phyloP scores from a whole-genome alignment of 2,797 vertebrate species.

The Pseudocheirus occidentalis region DNA sequence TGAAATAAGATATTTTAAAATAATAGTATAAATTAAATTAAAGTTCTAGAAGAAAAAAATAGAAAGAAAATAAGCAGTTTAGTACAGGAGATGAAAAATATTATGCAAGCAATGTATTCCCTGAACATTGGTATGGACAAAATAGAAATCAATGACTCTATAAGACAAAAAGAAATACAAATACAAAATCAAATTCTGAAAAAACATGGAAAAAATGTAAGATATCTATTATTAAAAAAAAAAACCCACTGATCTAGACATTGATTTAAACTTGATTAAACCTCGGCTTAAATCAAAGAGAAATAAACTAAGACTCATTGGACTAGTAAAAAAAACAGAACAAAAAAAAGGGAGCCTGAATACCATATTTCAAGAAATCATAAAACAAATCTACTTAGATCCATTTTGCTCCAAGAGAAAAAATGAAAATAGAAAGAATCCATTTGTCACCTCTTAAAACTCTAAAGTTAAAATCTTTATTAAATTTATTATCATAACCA shows the following conservation, averaged over 20 bases:
- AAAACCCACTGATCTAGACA: neutral
- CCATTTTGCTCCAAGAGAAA: too few relatives aligned
- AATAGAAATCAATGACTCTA: too few relatives aligned
- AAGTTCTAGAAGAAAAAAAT: neutral
- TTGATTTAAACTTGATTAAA: neutral
- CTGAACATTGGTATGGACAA: neutral
- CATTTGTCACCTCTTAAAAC: too few relatives aligned
- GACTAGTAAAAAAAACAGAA: neutral
- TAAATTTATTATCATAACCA: too few relatives aligned
- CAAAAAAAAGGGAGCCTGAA: neutral
- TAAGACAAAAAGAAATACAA: too few relatives aligned
- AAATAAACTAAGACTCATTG: neutral
- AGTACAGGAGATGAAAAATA: neutral
- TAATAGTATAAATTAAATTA: neutral
- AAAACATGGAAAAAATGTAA: neutral
- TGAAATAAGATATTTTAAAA: neutral
- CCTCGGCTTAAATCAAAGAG: too few relatives aligned
- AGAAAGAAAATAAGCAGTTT: neutral
- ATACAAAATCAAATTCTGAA: neutral
- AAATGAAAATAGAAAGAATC: too few relatives aligned
- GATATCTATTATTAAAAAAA: neutral
- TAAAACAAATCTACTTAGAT: too few relatives aligned
- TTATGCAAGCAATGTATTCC: neutral
- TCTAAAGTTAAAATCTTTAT: too few relatives aligned
- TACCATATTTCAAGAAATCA: slow-evolving; percentile 15